Evolutionary conservation across 2,113 vertebrate genomes (phyloP).

Genomic region (Oenanthe melanoleuca): DNA sequence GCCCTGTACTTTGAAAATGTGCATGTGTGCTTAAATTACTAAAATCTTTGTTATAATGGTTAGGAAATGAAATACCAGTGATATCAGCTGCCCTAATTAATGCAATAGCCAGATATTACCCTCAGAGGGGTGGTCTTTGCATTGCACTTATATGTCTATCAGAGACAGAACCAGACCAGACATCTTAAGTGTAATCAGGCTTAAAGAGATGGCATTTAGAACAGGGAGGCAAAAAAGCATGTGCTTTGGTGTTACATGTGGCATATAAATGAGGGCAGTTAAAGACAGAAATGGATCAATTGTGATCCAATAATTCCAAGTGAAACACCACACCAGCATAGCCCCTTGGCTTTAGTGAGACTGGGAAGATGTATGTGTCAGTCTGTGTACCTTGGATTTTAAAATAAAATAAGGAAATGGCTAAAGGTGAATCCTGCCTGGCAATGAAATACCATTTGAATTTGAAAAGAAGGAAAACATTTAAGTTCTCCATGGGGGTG

Average conservation of each 20-base stretch:
- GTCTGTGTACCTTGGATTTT: not conserved
- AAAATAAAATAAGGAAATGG: conserved; percentile 7
- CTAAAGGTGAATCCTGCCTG: conserved; percentile 2
- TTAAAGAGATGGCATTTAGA: not conserved
- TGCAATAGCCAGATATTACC: not conserved
- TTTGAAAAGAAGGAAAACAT: conserved; percentile 41
- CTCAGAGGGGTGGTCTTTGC: not conserved
- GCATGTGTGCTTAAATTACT: not conserved
- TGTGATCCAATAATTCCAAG: not conserved
- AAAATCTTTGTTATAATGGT: not conserved
- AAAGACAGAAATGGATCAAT: not conserved
- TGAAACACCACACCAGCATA: not conserved
- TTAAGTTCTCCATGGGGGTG: conserved; percentile 33
- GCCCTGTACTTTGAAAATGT: not conserved
- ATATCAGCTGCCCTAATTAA: not conserved
- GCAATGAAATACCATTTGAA: conserved; percentile 15
- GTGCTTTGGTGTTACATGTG: not conserved
- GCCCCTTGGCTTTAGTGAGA: not conserved
- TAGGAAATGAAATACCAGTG: not conserved
- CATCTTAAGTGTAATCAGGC: not conserved
- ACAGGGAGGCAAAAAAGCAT: not conserved
- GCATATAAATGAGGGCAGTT: not conserved
- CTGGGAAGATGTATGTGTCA: not conserved
- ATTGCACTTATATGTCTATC: not conserved
- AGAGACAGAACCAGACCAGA: not conserved